A percentile compares a stretch with the other conserved stretches of the same genome.
phyloP scores from a whole-genome alignment of 2,888 invertebrate genomes.

The Thysanoteuthis rhombus region DNA sequence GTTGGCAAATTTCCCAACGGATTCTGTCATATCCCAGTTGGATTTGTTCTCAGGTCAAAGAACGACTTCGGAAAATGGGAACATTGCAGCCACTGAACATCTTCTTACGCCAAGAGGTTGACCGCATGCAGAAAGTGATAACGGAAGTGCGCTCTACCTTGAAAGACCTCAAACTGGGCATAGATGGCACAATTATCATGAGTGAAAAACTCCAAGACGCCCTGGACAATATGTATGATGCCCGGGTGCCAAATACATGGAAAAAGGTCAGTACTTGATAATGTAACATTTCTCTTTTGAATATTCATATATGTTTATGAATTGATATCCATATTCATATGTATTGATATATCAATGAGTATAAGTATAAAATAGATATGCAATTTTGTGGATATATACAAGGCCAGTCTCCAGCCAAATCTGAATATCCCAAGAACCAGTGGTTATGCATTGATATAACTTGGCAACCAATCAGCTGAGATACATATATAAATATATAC shows the following conservation, averaged over 20 bases:
- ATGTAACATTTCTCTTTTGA: background rate
- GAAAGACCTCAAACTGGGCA: slow-evolving; percentile 89
- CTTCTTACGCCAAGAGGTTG: slow-evolving; percentile 81
- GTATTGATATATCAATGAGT: no score
- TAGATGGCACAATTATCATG: slow-evolving; percentile 97
- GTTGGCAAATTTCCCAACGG: background rate
- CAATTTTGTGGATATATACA: no score
- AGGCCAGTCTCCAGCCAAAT: no score
- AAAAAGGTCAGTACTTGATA: slow-evolving; percentile 76
- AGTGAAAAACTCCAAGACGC: slow-evolving; percentile 87
- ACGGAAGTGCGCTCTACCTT: slow-evolving; percentile 81
- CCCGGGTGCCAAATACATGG: slow-evolving; percentile 91
- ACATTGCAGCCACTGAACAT: slow-evolving; percentile 94
- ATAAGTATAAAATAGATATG: no score
- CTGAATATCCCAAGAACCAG: no score
- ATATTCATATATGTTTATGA: background rate
- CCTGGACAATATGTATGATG: slow-evolving; percentile 95
- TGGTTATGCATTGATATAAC: no score
- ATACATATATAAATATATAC: no score
- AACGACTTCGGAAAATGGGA: slow-evolving; percentile 90
- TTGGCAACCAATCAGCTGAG: no score
- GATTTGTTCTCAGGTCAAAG: slow-evolving; percentile 70
- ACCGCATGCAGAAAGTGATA: slow-evolving; percentile 88
- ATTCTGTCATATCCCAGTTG: background rate
- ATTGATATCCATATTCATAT: background rate